phyloP scores from a whole-genome alignment of 1,140 invertebrate species.

The Eubasilissa regina region DNA sequence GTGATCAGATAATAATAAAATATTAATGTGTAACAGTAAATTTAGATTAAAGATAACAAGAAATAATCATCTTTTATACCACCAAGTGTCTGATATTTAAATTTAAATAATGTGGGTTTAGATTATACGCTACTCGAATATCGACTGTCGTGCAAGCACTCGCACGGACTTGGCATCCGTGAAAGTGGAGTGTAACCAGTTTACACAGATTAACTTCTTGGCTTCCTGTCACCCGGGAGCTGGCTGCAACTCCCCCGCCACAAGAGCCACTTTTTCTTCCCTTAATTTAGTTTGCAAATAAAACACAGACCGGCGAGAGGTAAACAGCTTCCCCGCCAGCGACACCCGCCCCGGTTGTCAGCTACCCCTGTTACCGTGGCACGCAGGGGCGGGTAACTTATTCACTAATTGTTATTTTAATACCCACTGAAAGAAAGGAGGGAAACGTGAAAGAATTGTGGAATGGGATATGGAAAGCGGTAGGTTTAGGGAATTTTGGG shows the following conservation, averaged over 20 bases:
- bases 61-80: too few relatives aligned
- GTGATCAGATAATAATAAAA: too few relatives aligned
- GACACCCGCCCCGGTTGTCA: neutral
- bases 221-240: neutral
- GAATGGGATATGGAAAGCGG: too few relatives aligned
- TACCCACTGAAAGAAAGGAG: too few relatives aligned
- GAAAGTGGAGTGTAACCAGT: neutral
- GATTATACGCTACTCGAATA: neutral
- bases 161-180: neutral
- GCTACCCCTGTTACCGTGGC: neutral
- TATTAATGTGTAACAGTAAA: too few relatives aligned
- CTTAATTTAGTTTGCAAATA: constrained; percentile 29
- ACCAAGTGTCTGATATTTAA: too few relatives aligned
- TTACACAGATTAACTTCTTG: neutral
- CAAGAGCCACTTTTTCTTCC: constrained; percentile 8
- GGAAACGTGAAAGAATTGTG: too few relatives aligned
- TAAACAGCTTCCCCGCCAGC: constrained; percentile 6
- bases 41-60: too few relatives aligned
- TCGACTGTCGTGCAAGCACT: neutral
- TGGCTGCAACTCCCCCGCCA: neutral
- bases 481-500: too few relatives aligned
- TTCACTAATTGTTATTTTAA: too few relatives aligned
- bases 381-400: neutral
- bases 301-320: neutral
- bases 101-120: neutral